phyloP scores from a whole-genome alignment of 2,113 vertebrate species.

The Strix aluco region DNA sequence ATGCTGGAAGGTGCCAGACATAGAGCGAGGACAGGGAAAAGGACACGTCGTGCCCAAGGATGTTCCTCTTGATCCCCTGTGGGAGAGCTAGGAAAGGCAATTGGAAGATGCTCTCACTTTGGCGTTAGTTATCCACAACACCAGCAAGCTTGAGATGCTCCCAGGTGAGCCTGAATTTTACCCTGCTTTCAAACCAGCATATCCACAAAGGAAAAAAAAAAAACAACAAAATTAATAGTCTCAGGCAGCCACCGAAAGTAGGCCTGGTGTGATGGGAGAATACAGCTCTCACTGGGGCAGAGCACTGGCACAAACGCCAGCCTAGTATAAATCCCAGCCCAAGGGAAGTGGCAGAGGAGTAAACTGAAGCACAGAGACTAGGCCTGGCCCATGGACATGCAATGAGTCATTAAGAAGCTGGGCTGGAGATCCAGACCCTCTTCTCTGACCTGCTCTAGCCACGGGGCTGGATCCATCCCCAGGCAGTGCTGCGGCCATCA shows the following conservation, averaged over 20 bases:
- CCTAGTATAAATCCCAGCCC: neutral
- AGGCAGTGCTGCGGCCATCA: neutral
- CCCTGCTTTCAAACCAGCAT: neutral
- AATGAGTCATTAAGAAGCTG: neutral
- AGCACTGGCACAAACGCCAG: neutral
- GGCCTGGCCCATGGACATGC: neutral
- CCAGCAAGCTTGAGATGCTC: neutral
- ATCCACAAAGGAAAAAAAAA: neutral
- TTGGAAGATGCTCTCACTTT: neutral
- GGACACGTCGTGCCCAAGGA: neutral
- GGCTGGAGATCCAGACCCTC: neutral
- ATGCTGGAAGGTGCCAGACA: neutral
- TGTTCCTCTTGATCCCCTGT: neutral
- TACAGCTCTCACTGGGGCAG: neutral
- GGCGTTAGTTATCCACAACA: neutral
- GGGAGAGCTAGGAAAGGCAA: neutral
- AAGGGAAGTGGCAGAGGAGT: neutral
- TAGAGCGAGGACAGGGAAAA: neutral
- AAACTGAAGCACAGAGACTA: neutral
- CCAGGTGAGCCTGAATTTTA: neutral
- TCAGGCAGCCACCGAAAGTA: neutral
- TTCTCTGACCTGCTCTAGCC: neutral
- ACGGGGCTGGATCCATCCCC: neutral
- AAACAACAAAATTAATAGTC: neutral
- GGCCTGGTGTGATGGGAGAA: neutral